A percentile compares a stretch with the other conserved stretches of the same genome.
phyloP scores from a whole-genome alignment of 1,140 invertebrate genomes.

The Nephila pilipes region DNA sequence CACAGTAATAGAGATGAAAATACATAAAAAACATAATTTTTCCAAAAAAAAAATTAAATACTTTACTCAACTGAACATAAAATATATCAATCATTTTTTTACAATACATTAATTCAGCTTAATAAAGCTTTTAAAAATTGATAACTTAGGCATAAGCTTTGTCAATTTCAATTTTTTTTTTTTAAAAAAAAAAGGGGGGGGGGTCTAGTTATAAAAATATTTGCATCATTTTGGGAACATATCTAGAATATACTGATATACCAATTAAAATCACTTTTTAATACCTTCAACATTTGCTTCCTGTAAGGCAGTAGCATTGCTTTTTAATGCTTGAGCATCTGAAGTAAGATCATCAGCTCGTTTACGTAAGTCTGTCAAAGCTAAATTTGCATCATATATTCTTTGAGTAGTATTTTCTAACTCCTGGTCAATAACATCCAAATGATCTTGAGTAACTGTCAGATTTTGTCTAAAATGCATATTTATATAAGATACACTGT shows the following conservation, averaged over 20 bases:
- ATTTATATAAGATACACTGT: not conserved
- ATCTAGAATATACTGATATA: not conserved
- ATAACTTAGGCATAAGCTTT: no score
- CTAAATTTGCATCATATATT: slow-evolving; percentile 89
- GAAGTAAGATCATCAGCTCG: slow-evolving; percentile 88
- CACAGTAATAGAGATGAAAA: no score
- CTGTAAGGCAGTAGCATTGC: slow-evolving; percentile 94
- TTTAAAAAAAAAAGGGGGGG: not conserved
- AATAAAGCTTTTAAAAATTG: no score
- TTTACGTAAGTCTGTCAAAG: slow-evolving; percentile 88
- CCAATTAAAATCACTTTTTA: not conserved
- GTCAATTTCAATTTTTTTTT: not conserved
- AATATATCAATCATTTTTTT: no score
- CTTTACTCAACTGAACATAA: no score
- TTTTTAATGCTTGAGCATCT: slow-evolving; percentile 88
- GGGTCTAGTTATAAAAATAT: not conserved
- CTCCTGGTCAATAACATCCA: slow-evolving; percentile 85
- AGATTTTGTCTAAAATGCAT: slow-evolving; percentile 82
- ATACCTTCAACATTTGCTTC: slow-evolving; percentile 95
- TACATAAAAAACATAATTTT: no score
- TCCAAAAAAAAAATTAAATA: no score
- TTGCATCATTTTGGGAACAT: not conserved
- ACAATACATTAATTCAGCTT: no score
- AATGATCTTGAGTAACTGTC: slow-evolving; percentile 82
- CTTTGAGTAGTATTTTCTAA: slow-evolving; percentile 89